These are phyloP conservation scores for Drosophila sulfurigaster DNA, from an alignment of 1,140 invertebrate genomes.

Conservation along the genomic window DNA sequence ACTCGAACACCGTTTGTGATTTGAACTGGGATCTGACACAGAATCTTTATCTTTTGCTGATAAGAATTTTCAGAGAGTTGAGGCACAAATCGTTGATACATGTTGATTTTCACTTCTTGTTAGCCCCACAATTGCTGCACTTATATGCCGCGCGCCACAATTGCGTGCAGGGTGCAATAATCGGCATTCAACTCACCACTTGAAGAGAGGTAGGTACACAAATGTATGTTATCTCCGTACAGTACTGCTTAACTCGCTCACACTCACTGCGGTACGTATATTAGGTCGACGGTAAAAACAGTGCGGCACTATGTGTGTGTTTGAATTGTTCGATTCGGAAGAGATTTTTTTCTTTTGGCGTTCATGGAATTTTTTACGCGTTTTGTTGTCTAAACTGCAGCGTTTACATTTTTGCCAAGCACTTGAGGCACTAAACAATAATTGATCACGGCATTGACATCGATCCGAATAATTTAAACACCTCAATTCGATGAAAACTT, in stretches of 20 bases:
- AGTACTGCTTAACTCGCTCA: conserved; percentile 46
- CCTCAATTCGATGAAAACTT: conserved; percentile 57
- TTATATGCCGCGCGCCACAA: conserved; percentile 56
- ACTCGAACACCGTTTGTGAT: neutral
- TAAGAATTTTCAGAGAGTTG: conserved; percentile 7
- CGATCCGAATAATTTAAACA: conserved; percentile 47
- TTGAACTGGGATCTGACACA: neutral
- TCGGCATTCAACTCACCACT: conserved; percentile 81
- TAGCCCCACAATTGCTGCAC: conserved; percentile 36
- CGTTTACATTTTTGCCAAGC: conserved; percentile 63
- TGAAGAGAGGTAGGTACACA: conserved; percentile 80
- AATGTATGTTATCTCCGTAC: conserved; percentile 72
- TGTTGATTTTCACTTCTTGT: conserved; percentile 22
- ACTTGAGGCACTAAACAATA: conserved; percentile 58
- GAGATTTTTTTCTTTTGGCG: conserved; percentile 74
- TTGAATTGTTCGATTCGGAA: conserved; percentile 77
- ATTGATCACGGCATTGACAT: conserved; percentile 61
- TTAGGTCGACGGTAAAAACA: conserved; percentile 54
- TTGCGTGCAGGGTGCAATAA: conserved; percentile 74
- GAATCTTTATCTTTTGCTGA: conserved; percentile 17
- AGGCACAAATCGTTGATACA: conserved; percentile 25
- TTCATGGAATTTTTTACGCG: conserved; percentile 55
- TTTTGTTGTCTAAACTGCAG: conserved; percentile 37
- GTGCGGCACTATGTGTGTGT: conserved; percentile 69
- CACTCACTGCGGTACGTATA: conserved; percentile 67